These are phyloP conservation scores for Lanius collurio DNA, from an alignment of 2,113 vertebrate species.

Conservation along the genomic window DNA sequence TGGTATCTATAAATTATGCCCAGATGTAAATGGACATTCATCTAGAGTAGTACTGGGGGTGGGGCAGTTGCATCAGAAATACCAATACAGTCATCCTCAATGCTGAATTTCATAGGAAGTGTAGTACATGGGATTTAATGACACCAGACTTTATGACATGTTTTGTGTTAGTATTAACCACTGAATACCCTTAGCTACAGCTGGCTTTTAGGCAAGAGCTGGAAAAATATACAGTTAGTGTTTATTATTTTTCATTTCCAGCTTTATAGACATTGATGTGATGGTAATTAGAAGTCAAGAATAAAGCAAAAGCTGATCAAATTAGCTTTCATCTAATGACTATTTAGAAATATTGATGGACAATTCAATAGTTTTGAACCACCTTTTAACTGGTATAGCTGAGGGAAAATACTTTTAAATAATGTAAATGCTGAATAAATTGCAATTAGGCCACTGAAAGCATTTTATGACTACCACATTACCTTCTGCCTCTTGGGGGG, in stretches of 20 bases:
- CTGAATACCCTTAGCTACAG: background rate
- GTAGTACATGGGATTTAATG: background rate
- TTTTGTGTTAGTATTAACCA: background rate
- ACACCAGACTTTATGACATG: background rate
- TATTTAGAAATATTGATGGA: background rate
- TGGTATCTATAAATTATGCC: background rate
- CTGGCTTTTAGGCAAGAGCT: background rate
- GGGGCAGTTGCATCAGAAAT: background rate
- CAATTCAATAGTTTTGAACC: background rate
- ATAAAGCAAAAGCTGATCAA: background rate
- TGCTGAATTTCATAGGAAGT: background rate
- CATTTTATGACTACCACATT: background rate
- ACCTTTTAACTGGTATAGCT: background rate
- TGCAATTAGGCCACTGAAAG: background rate
- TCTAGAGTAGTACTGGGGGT: background rate
- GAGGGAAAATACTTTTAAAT: background rate
- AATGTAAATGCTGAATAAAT: background rate
- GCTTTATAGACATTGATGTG: background rate
- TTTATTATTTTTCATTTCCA: background rate
- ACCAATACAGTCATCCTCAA: background rate
- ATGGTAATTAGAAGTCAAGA: background rate
- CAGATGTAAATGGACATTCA: background rate
- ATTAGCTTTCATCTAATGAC: background rate
- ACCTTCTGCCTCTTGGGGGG: background rate
- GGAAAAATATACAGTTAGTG: background rate